A percentile compares a stretch with the other conserved stretches of the same genome.
phyloP scores from a whole-genome alignment of 2,888 invertebrate genomes.

The Ptychoptera contaminata region DNA sequence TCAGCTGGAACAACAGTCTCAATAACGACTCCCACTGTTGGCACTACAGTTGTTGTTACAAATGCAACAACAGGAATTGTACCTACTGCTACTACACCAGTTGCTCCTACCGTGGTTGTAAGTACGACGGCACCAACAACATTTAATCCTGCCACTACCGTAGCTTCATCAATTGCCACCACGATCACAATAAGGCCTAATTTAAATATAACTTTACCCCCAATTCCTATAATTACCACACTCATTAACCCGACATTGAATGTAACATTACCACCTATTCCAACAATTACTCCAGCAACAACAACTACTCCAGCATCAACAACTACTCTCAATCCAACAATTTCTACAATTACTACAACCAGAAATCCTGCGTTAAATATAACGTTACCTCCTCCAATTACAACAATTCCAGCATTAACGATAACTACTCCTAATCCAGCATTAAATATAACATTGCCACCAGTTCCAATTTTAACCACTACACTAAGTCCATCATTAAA shows the following conservation, averaged over 20 bases:
- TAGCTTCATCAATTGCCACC: not conserved
- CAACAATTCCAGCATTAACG: constrained; percentile 2
- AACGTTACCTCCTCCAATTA: constrained; percentile 4
- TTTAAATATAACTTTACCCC: not conserved
- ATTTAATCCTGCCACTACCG: not conserved
- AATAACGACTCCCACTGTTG: not conserved
- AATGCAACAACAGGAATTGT: not conserved
- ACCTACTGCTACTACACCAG: not conserved
- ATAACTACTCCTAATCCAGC: not conserved
- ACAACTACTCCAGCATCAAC: constrained; percentile 6
- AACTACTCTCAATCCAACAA: constrained; percentile 7
- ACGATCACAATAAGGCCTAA: not conserved
- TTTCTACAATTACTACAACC: constrained; percentile 12
- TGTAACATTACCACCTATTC: constrained; percentile 6
- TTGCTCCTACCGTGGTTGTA: not conserved
- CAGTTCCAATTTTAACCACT: not conserved
- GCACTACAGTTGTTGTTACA: not conserved
- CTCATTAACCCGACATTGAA: constrained; percentile 11
- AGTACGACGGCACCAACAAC: not conserved
- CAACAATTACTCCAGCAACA: constrained; percentile 9
- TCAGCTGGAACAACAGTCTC: no score
- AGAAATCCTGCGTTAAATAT: not conserved
- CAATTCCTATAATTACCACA: constrained; percentile 10
- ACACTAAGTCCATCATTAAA: not conserved
- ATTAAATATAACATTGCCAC: not conserved